These are phyloP conservation scores for Pica pica DNA, from an alignment of 2,113 vertebrate species.

Conservation along the genomic window DNA sequence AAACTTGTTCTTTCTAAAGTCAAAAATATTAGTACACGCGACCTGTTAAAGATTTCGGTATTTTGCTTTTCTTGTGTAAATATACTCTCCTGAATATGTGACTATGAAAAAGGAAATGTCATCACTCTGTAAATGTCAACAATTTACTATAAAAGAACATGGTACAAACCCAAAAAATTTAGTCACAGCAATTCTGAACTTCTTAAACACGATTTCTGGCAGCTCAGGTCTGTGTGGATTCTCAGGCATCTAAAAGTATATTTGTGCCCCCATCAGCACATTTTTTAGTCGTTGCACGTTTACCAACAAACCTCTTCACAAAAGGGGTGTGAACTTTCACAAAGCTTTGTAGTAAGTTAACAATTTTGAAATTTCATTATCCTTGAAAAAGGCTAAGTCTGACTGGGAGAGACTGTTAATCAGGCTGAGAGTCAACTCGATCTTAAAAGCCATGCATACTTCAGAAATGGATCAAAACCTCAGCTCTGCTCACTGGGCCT, in stretches of 20 bases:
- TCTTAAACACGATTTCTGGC: neutral
- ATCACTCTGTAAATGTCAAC: conserved; percentile 50
- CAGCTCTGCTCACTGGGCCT: neutral
- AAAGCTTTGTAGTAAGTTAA: neutral
- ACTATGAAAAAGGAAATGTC: conserved; percentile 47
- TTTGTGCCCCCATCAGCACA: neutral
- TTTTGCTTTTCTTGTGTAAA: conserved; percentile 37
- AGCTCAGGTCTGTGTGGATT: neutral
- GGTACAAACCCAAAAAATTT: neutral
- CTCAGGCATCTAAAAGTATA: neutral
- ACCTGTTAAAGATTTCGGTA: neutral
- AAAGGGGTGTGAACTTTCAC: neutral
- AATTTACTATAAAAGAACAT: conserved; percentile 10
- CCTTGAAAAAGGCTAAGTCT: neutral
- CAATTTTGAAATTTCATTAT: neutral
- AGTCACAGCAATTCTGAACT: neutral
- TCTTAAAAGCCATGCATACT: neutral
- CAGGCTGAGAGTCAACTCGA: neutral
- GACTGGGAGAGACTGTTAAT: neutral
- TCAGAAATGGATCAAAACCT: neutral
- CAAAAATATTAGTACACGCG: neutral
- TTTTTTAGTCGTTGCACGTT: neutral
- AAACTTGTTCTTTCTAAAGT: neutral
- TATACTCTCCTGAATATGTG: conserved; percentile 22
- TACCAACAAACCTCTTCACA: neutral